Base-by-base conservation (phyloP, 2,888 invertebrate species). In the Tanypteryx hageni region DNA sequence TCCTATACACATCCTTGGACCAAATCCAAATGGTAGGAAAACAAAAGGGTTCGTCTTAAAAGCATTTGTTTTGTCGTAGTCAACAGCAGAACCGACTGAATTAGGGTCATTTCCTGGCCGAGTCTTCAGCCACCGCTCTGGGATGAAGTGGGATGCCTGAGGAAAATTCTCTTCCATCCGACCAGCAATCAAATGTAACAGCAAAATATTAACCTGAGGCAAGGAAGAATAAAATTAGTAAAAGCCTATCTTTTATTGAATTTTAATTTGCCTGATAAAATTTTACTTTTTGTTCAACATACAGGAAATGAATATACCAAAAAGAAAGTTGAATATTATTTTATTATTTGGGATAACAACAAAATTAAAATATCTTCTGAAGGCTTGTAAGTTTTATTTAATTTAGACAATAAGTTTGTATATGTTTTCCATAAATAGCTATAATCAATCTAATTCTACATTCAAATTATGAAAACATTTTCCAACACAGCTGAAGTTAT, bases 1-100 rank as follows among this genome's bases (percentile, higher is more conserved):
- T 0, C 98, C 98, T 68, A 97, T 95, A 93, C 97, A 97, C 97
- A 97, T 97, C 91, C 97, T 95, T 93, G 96, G 96, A 0, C 97
- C 97, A 93, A 96, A 97, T 0, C 97, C 97, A 94, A 97, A 98
- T 0, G 98, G 98, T 92, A 98, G 94, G 0, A 97, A 97, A 0
- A 97, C 97, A 94, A 97, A 98, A 0, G 97, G 96, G 94, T 22
- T 76, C 27, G 13, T 97, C 97, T 22, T 59, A n/a, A 16, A 57
- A 22, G 18, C 31, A 27, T 85, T 92, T 76, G n/a, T 44, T 1
- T 5, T 10, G 22, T 76, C 76, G 22, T 76, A 76, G 27, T 76
- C 76, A 9, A 22, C 13, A 5, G 10, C 10, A 76, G 27, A 76
- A 27, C 76, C 76, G 22, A 76, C 9, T 27, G 11, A 76, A 10